Percentiles rank a stretch among this genome's conserved stretches.
Conservation (phyloP, 2,113 vertebrate species). For the Dicerorhinus sumatrensis region DNA sequence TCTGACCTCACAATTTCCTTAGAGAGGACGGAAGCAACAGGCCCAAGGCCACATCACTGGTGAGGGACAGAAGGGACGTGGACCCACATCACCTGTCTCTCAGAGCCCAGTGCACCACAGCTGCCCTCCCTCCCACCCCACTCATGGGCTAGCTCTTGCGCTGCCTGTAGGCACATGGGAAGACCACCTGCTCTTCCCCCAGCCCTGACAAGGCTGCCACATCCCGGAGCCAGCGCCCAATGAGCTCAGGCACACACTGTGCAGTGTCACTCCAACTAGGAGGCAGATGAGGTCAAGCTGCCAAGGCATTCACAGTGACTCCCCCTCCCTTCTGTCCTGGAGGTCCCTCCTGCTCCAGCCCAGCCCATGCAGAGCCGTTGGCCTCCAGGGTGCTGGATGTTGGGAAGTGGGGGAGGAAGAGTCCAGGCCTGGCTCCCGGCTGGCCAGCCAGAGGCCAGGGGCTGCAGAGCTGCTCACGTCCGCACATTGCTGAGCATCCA, state of each 20-base stretch:
- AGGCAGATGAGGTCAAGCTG: not conserved
- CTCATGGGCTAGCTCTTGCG: not conserved
- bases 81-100: not conserved
- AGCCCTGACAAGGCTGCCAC: not conserved
- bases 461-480: conserved; percentile 38
- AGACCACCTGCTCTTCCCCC: not conserved
- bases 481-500: conserved; percentile 47
- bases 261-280: not conserved
- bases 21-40: not conserved
- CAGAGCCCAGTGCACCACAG: not conserved
- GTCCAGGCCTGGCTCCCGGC: not conserved
- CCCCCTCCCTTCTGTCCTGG: not conserved
- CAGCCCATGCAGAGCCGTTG: not conserved
- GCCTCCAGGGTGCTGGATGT: not conserved
- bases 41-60: not conserved
- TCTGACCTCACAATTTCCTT: not conserved
- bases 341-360: not conserved
- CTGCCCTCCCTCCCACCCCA: not conserved
- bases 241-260: not conserved
- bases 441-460: not conserved
- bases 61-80: not conserved
- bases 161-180: not conserved
- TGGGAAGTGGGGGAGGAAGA: not conserved
- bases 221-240: not conserved
- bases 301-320: not conserved